Evolutionary conservation across 2,113 vertebrate genomes (phyloP).

Genomic region (Elachura formosa): DNA sequence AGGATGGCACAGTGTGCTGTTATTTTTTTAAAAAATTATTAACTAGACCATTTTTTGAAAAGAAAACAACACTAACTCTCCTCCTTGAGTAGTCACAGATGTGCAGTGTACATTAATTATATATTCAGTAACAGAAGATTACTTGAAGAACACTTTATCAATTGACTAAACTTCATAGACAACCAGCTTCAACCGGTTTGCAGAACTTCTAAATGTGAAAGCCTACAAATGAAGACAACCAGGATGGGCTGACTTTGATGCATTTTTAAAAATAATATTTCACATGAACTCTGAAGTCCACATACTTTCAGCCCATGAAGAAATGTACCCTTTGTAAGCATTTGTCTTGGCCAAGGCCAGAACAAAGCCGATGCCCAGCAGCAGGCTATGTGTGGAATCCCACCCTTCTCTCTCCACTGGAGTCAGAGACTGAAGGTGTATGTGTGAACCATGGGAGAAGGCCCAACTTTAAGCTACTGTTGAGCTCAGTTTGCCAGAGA

Average conservation of each 20-base stretch:
- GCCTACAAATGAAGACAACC: background rate
- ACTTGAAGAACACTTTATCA: background rate
- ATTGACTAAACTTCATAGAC: background rate
- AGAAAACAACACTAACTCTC: background rate
- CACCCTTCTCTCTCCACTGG: background rate
- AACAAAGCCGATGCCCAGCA: background rate
- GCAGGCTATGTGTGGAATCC: background rate
- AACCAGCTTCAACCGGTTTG: background rate
- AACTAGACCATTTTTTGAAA: background rate
- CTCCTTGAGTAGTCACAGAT: background rate
- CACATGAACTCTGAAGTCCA: background rate
- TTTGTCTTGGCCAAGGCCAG: background rate
- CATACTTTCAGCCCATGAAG: background rate
- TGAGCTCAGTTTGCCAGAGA: background rate
- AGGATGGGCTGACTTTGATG: background rate
- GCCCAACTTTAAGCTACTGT: background rate
- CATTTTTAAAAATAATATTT: background rate
- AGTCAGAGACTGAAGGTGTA: background rate
- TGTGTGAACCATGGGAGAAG: rapidly evolving
- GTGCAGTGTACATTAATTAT: background rate
- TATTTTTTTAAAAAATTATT: background rate
- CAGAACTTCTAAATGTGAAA: background rate
- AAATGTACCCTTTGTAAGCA: background rate
- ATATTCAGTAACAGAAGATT: background rate
- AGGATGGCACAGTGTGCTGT: background rate